Base-by-base conservation (phyloP, 2,113 vertebrate species). In the Monopterus albus region DNA sequence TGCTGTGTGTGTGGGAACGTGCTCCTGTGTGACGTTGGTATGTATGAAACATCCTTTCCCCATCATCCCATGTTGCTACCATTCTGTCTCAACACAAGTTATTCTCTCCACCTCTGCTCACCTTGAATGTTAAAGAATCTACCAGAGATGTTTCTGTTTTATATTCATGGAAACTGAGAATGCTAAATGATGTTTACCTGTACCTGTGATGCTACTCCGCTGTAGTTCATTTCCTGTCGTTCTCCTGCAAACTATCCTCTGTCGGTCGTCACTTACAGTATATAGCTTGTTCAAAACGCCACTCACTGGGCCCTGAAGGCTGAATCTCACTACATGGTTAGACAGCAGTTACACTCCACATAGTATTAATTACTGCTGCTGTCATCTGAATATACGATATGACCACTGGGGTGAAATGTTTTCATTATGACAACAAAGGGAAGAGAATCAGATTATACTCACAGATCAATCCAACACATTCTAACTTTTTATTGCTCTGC, bases 121-220 rank as follows among this genome's bases (percentile, higher is more conserved):
- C 15, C 14, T 39, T 2, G n/a, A n/a, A n/a, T n/a, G 3, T 67
- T 25, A 15, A 40, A 50, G 64, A 83, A 75, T 75, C 67, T 75
- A 73, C 29, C 51, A 25, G 35, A 55, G 53, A n/a, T n/a, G 8
- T 49, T 2, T 46, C 55, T 57, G 40, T 7, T 49, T 42, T 21
- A n/a, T 40, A 31, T 58, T 72, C 47, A 42, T 67, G 50, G 46
- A n/a, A 29, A 49, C 26, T 10, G 6, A 64, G 51, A 31, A 52
- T 66, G n/a, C n/a, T n/a, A n/a, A n/a, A n/a, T 50, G 47, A 25
- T 13, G 26, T 47, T 74, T 28, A 61, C 17, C 53, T 51, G 8
- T 23, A 25, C 2, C 3, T 18, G 25, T 15, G 35, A 39, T 25
- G 7, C 25, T 36, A 28, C 25, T 31, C 9, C 11, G 20, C 12